phyloP scores from a whole-genome alignment of 2,888 invertebrate species.

The Eucriotettix oculatus region DNA sequence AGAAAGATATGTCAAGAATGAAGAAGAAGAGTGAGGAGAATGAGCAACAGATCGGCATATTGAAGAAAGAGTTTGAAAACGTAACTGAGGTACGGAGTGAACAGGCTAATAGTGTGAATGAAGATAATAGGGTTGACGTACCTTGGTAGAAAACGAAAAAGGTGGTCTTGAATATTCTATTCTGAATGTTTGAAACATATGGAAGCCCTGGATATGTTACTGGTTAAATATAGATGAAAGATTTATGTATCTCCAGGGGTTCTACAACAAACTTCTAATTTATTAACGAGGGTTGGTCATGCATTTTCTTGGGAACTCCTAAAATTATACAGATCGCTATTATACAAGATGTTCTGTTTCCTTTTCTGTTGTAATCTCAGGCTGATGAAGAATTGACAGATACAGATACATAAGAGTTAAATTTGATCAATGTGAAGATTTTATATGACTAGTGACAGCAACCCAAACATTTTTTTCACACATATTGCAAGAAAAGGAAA shows the following conservation, averaged over 20 bases:
- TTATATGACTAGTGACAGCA: slow-evolving; percentile 86
- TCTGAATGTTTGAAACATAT: too few species aligned
- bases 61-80: too few species aligned
- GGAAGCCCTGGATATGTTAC: slow-evolving; percentile 65
- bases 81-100: too few species aligned
- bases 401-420: slow-evolving; percentile 88
- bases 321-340: slow-evolving; percentile 86
- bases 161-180: too few species aligned
- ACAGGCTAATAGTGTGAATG: too few species aligned
- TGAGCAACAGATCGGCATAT: too few species aligned
- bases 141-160: too few species aligned
- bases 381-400: slow-evolving; percentile 93
- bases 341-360: slow-evolving; percentile 89
- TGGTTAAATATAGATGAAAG: slow-evolving; percentile 68
- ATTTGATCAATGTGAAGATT: slow-evolving; percentile 92
- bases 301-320: slow-evolving; percentile 91
- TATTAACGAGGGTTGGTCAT: slow-evolving; percentile 60
- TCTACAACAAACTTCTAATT: slow-evolving; percentile 78
- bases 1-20: too few species aligned
- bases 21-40: too few species aligned
- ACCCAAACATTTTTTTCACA: slow-evolving; percentile 79
- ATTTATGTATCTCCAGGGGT: slow-evolving; percentile 81
- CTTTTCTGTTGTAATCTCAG: slow-evolving; percentile 87
- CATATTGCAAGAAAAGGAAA: slow-evolving; percentile 84
- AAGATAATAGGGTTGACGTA: too few species aligned